Base-by-base conservation (phyloP, 2,113 vertebrate genomes). In the Xenus cinereus region DNA sequence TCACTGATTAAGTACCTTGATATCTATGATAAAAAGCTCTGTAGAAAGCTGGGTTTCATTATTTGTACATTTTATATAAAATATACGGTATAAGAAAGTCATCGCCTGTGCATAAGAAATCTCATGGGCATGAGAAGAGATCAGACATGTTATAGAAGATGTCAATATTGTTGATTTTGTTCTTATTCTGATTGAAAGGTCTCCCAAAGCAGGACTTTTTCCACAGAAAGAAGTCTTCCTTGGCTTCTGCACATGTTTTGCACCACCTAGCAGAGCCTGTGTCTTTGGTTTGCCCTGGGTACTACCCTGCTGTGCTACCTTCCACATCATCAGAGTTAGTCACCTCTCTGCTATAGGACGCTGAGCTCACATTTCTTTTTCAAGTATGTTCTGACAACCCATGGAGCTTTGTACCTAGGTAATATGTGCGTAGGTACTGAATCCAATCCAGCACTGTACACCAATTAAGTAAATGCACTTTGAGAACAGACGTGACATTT, bases 401-500 rank as follows among this genome's bases (percentile, higher is more conserved):
- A 0, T 56, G 78, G 67, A 80, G 85, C 51, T 91, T 41, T 74
- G 54, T 71, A 71, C 67, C 57, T 62, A 67, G 75, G 27, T 71
- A 81, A 67, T 90, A n/a, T 0, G 7, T 51, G 76, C 1, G 1
- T 59, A 93, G 85, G 88, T 90, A 69, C 60, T 68, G 85, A 84
- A 71, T 74, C 46, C 30, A 54, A 33, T 30, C 69, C 86, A 84
- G 69, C 20, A 45, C 64, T 43, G 45, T 62, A 79, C 67, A n/a
- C 54, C 60, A 89, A 77, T 90, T 82, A 90, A 93, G 62, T 57
- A 68, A 54, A 73, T 24, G n/a, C 17, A 66, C 69, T 92, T 92
- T 41, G 62, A 92, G 89, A 95, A 66, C 50, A 95, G 77, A 73
- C 62, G 69, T 79, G 80, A 94, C 76, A 91, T 92, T 87, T 17